Percentiles rank a stretch among this genome's conserved stretches.
Conservation (phyloP, 2,113 vertebrate species). For the Tauraco erythrolophus region DNA sequence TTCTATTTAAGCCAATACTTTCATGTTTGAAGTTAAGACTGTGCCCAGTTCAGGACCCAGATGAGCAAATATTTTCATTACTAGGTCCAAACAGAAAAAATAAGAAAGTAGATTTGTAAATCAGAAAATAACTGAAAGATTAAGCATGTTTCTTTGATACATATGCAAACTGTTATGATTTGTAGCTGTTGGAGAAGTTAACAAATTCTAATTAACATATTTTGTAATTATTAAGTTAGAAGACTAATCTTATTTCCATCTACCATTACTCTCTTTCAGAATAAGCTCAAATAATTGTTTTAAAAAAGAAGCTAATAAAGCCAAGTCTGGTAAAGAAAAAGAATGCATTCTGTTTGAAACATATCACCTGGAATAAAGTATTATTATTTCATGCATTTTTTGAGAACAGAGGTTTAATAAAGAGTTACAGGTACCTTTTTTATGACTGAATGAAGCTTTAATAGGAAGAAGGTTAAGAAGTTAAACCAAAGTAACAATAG, state of each 20-base stretch:
- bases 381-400: not conserved
- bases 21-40: not conserved
- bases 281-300: not conserved
- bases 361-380: not conserved
- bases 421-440: conserved; percentile 2
- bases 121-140: not conserved
- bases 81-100: not conserved
- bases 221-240: not conserved
- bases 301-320: not conserved
- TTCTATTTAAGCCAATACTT: not conserved
- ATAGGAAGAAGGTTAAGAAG: conserved; percentile 77
- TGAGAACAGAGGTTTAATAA: conserved; percentile 5
- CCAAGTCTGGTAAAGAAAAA: not conserved
- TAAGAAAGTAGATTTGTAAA: not conserved
- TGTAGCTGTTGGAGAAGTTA: not conserved
- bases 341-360: not conserved
- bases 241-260: not conserved
- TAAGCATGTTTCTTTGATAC: not conserved
- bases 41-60: not conserved
- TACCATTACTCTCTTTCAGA: not conserved
- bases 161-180: not conserved
- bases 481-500: conserved; percentile 76
- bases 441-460: conserved; percentile 35
- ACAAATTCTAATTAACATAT: not conserved
- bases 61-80: not conserved